A percentile compares a stretch with the other conserved stretches of the same genome.
phyloP scores from a whole-genome alignment of 2,113 vertebrate genomes.

The Pterocles orientalis region DNA sequence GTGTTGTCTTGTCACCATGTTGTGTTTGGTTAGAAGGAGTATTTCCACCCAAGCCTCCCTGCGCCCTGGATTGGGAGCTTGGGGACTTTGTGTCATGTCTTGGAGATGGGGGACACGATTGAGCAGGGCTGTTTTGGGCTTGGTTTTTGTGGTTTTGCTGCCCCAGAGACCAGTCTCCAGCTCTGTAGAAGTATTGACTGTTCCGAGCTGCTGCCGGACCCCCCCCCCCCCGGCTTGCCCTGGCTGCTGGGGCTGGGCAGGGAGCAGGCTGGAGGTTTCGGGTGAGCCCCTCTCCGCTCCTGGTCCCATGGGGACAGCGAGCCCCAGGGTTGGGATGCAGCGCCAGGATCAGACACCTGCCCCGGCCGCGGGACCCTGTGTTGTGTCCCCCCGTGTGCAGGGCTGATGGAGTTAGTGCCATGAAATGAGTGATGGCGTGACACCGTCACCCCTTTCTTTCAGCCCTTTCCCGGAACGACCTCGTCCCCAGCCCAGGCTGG shows the following conservation, averaged over 20 bases:
- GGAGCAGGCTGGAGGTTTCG: not conserved
- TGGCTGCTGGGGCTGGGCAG: rapidly evolving
- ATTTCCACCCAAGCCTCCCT: not conserved
- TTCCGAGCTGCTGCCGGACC: not conserved
- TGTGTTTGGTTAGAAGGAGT: not conserved
- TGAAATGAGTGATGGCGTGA: not conserved
- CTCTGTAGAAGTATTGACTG: not conserved
- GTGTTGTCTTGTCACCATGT: rapidly evolving
- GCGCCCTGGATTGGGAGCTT: rapidly evolving
- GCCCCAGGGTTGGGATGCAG: not conserved
- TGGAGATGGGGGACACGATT: not conserved
- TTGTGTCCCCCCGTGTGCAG: rapidly evolving
- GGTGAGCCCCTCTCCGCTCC: not conserved
- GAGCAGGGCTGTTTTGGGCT: not conserved
- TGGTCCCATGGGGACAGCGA: rapidly evolving
- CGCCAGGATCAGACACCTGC: not conserved
- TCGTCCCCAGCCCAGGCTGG: not conserved
- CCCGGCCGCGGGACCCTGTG: not conserved
- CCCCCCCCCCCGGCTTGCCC: not conserved
- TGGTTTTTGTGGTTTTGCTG: not conserved
- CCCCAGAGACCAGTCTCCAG: not conserved
- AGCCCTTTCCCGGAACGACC: not conserved
- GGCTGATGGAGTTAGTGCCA: not conserved
- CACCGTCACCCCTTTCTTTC: not conserved
- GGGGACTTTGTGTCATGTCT: rapidly evolving